These are phyloP conservation scores for Polypterus senegalus DNA, from an alignment of 2,113 vertebrate genomes.

Conservation along the genomic window DNA sequence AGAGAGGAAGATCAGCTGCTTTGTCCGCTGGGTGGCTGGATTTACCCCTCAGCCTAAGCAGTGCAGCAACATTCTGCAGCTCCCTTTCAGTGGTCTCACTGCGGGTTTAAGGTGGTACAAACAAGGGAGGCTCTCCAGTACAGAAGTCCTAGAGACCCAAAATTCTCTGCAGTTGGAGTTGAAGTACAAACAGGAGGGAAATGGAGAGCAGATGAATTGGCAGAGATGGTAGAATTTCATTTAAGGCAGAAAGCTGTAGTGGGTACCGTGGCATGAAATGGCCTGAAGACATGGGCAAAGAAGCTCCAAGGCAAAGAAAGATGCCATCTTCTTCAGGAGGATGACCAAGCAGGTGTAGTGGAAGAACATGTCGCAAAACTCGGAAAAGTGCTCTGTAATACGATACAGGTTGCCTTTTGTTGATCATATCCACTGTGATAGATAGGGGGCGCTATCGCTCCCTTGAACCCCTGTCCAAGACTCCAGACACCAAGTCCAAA, in stretches of 20 bases:
- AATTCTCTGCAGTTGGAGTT: neutral
- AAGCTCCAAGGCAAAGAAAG: neutral
- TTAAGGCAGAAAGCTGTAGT: conserved; percentile 29
- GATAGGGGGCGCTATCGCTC: too few relatives aligned
- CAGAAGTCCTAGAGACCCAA: too few relatives aligned
- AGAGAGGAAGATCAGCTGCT: neutral
- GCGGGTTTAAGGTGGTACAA: neutral
- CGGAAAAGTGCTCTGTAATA: too few relatives aligned
- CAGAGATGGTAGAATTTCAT: conserved; percentile 12
- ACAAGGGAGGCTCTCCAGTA: too few relatives aligned
- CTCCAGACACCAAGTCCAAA: too few relatives aligned
- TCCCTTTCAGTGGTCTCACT: neutral
- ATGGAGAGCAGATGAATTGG: neutral
- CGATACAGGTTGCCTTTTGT: too few relatives aligned
- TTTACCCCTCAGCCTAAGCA: neutral
- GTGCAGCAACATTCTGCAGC: neutral
- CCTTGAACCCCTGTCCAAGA: too few relatives aligned
- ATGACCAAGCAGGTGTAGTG: conserved; percentile 6
- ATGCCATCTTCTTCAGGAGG: neutral
- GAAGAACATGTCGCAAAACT: neutral
- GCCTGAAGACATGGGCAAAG: neutral
- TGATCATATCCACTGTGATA: too few relatives aligned
- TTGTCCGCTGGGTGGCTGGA: neutral
- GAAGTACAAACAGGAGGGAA: conserved; percentile 5
- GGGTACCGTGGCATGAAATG: conserved; percentile 8